phyloP scores from a whole-genome alignment of 2,888 invertebrate genomes.

The Perithous albicinctus region DNA sequence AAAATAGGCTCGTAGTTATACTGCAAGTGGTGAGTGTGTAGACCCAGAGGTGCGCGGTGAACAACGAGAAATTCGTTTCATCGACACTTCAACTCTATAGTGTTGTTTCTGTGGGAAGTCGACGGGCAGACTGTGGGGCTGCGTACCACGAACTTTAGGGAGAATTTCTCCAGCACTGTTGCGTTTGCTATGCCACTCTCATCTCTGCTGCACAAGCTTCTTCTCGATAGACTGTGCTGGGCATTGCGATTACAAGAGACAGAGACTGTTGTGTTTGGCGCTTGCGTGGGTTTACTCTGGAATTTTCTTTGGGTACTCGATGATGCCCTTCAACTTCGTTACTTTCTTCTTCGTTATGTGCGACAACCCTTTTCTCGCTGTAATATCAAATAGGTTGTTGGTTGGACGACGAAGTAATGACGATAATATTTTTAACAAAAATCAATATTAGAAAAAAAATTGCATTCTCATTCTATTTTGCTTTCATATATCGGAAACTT shows the following conservation, averaged over 20 bases:
- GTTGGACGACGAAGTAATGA: not conserved
- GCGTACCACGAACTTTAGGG: constrained; percentile 33
- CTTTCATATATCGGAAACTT: too few species aligned
- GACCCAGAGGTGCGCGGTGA: not conserved
- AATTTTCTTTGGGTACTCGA: constrained; percentile 46
- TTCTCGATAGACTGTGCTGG: not conserved
- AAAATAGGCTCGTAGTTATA: constrained; percentile 11
- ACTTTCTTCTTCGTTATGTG: constrained; percentile 21
- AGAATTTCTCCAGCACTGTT: constrained; percentile 39
- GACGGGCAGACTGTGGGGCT: not conserved
- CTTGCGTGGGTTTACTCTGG: constrained; percentile 42
- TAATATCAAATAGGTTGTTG: constrained; percentile 31
- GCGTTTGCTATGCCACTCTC: constrained; percentile 28
- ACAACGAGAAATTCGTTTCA: constrained; percentile 51
- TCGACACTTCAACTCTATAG: constrained; percentile 56
- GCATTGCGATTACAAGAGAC: constrained; percentile 46
- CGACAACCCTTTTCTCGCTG: constrained; percentile 43
- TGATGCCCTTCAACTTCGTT: constrained; percentile 37
- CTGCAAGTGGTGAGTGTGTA: not conserved
- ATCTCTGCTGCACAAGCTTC: constrained; percentile 27
- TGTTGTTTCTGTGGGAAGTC: constrained; percentile 51
- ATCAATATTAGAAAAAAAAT: too few species aligned
- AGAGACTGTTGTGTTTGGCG: constrained; percentile 42
- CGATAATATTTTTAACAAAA: not conserved
- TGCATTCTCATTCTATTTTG: too few species aligned